Evolutionary conservation across 2,888 invertebrate species (phyloP).

Genomic region (Tiliacea citrago): DNA sequence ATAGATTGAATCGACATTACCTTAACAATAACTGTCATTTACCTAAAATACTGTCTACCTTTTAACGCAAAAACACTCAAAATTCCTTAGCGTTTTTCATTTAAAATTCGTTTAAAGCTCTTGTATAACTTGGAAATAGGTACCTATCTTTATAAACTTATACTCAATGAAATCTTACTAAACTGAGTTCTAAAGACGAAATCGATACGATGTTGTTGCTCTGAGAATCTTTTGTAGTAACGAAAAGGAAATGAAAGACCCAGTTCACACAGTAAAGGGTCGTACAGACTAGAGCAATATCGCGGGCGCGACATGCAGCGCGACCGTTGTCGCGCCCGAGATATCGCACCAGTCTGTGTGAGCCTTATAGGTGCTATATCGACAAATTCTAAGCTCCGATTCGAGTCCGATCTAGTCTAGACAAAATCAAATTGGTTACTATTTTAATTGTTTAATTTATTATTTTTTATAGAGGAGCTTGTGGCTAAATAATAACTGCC

Average conservation of each 20-base stretch:
- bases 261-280: constrained; percentile 4
- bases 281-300: too few species aligned
- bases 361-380: too few species aligned
- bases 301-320: too few species aligned
- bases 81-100: constrained; percentile 5
- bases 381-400: too few species aligned
- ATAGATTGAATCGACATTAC: background rate
- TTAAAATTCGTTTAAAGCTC: background rate
- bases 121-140: constrained; percentile 22
- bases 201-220: constrained; percentile 34
- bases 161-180: constrained; percentile 29
- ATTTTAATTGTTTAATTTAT: too few species aligned
- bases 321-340: too few species aligned
- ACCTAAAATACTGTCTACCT: background rate
- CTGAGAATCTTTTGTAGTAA: constrained; percentile 22
- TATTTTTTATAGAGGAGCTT: too few species aligned
- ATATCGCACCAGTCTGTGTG: too few species aligned
- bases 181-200: constrained; percentile 13
- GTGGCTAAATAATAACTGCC: too few species aligned
- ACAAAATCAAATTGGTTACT: too few species aligned
- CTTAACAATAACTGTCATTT: background rate
- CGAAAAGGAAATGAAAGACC: constrained; percentile 34
- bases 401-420: too few species aligned
- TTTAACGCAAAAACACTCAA: background rate
- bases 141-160: constrained; percentile 29